Base-by-base conservation (phyloP, 1,140 invertebrate genomes). In the Dryas iulia region DNA sequence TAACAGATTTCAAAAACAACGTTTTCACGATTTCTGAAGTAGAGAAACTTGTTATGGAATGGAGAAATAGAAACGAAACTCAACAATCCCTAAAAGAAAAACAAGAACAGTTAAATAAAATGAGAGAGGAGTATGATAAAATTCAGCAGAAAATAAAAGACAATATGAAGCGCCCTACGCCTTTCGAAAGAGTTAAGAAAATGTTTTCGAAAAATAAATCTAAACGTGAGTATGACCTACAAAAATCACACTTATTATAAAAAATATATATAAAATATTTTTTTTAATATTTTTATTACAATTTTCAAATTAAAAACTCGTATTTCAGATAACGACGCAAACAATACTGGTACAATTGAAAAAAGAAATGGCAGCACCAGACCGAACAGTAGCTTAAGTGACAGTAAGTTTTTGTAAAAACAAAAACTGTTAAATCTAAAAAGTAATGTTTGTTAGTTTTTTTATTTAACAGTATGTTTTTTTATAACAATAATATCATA, bases 1-100 rank as follows among this genome's bases (percentile, higher is more conserved):
- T 98, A 76, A 96, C 96, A 74, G 96, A 97, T 78, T 97, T 97
- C 77, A 98, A 97, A 86, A 97, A 97, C 78, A 97, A 97, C 76
- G 96, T 97, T 1, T 96, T 96, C 62, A 96, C 96, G 0, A 96
- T 97, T 73, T 93, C 94, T 2, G 96, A 97, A 90, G 95, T 97
- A 0, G 96, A 97, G 88, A 94, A 96, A 76, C 90, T 97, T 6
- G 96, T 97, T 8, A 95, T 96, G 85, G 95, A 95, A 78, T 98
- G 96, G 96, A 94, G 94, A 74, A 96, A 96, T 73, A 93, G 97
- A 61, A 96, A 97, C 76, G 96, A 97, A 83, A 96, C 97, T 0
- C 95, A 97, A 75, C 96, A 96, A 77, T 97, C 96, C 0, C 95
- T 97, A 66, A 96, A 95, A 75, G 96, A 97, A 66, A 97, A 97